These are phyloP conservation scores for Pipistrellus kuhlii DNA, from an alignment of 2,797 vertebrate species.

Conservation along the genomic window DNA sequence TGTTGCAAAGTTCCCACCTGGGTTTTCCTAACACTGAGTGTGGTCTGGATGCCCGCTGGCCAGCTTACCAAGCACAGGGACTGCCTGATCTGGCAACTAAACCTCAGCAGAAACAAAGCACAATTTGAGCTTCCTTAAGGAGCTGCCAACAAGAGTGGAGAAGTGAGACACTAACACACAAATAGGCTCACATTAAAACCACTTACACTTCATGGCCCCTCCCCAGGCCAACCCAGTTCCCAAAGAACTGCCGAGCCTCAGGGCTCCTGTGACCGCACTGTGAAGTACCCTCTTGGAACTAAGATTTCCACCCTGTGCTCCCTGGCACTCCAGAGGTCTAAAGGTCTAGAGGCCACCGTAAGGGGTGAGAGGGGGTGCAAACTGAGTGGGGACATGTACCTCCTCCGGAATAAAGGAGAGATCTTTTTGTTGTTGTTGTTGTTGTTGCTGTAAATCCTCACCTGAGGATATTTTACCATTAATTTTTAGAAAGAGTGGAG, in stretches of 20 bases:
- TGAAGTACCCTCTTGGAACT: background rate
- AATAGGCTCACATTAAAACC: background rate
- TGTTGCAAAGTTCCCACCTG: background rate
- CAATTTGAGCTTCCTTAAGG: background rate
- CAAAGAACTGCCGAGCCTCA: background rate
- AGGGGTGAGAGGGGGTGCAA: background rate
- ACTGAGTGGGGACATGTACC: background rate
- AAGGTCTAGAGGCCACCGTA: background rate
- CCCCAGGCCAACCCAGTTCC: background rate
- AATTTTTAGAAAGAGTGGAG: too few species aligned
- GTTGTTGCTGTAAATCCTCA: too few species aligned
- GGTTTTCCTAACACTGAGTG: background rate
- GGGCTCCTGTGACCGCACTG: background rate
- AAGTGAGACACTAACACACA: background rate
- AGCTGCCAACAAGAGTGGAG: background rate
- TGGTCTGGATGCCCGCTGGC: background rate
- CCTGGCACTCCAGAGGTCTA: background rate
- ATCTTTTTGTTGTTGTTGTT: conserved; percentile 10
- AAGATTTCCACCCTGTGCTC: background rate
- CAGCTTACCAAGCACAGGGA: background rate
- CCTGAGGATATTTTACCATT: too few species aligned
- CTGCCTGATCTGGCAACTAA: background rate
- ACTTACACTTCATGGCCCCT: background rate
- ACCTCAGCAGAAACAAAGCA: background rate
- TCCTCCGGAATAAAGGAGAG: conserved; percentile 16